These are phyloP conservation scores for Druceiella hillmani DNA, from an alignment of 2,888 invertebrate species.

Conservation along the genomic window DNA sequence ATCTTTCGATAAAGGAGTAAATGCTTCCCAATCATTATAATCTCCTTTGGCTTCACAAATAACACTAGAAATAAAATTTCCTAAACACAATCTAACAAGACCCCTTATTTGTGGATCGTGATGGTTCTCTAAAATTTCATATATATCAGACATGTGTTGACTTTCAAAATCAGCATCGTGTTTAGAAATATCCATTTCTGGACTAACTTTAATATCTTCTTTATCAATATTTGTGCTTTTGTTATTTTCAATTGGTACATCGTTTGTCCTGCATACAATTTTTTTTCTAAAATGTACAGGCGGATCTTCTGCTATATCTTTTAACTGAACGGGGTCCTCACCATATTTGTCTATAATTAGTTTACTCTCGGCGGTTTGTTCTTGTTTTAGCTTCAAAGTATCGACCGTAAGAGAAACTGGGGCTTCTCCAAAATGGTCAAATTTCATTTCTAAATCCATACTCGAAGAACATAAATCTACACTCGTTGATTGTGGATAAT, in stretches of 20 bases:
- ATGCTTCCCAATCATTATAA: slow-evolving; percentile 47
- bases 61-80: slow-evolving; percentile 59
- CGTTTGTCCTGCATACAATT: no score
- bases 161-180: slow-evolving; percentile 34
- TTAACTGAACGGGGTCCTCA: no score
- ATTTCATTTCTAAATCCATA: slow-evolving; percentile 55
- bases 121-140: slow-evolving; percentile 61
- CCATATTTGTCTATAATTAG: no score
- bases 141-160: slow-evolving; percentile 66
- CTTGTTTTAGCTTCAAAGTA: not conserved
- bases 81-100: slow-evolving; percentile 60
- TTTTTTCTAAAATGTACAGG: slow-evolving; percentile 9
- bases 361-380: not conserved
- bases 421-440: slow-evolving; percentile 57
- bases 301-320: not conserved
- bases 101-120: slow-evolving; percentile 80
- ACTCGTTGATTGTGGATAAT: slow-evolving; percentile 44
- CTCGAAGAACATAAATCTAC: slow-evolving; percentile 39
- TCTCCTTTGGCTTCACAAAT: slow-evolving; percentile 52
- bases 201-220: slow-evolving; percentile 15
- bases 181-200: not conserved
- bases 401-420: no score
- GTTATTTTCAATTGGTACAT: slow-evolving; percentile 25
- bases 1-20: slow-evolving; percentile 35
- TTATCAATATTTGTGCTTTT: slow-evolving; percentile 22